Percentiles rank a stretch among this genome's conserved stretches.
Conservation (phyloP, 2,113 vertebrate species). For the Scalopus aquaticus region DNA sequence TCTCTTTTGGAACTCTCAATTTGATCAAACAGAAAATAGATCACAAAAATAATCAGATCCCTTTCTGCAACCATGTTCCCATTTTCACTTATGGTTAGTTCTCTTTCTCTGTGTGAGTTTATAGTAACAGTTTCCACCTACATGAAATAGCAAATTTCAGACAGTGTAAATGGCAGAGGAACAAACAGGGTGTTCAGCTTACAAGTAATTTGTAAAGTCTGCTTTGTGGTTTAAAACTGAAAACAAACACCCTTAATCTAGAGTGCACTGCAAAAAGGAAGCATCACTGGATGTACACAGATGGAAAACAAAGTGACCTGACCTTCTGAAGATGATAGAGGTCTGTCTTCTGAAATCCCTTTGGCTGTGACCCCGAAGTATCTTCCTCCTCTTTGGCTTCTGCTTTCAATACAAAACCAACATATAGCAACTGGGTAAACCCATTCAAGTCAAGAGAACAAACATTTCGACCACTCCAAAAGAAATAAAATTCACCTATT, state of each 20-base stretch:
- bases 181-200: constrained; percentile 61
- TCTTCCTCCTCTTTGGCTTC: constrained; percentile 81
- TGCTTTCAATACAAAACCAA: constrained; percentile 74
- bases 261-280: constrained; percentile 4
- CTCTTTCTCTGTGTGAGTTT: neutral
- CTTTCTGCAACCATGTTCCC: neutral
- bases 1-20: neutral
- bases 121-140: neutral
- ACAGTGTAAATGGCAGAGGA: neutral
- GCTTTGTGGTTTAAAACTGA: constrained; percentile 54
- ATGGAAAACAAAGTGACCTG: constrained; percentile 57
- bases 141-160: neutral
- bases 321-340: constrained; percentile 98
- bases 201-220: constrained; percentile 63
- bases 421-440: constrained; percentile 53
- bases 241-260: constrained; percentile 41
- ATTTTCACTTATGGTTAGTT: neutral
- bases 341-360: constrained; percentile 93
- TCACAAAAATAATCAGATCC: neutral
- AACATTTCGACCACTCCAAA: constrained; percentile 45
- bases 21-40: neutral
- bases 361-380: constrained; percentile 85
- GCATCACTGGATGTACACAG: neutral
- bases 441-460: constrained; percentile 41
- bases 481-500: neutral